These are phyloP conservation scores for Ophioninae sp. DNA, from an alignment of 2,888 invertebrate species.

Conservation along the genomic window DNA sequence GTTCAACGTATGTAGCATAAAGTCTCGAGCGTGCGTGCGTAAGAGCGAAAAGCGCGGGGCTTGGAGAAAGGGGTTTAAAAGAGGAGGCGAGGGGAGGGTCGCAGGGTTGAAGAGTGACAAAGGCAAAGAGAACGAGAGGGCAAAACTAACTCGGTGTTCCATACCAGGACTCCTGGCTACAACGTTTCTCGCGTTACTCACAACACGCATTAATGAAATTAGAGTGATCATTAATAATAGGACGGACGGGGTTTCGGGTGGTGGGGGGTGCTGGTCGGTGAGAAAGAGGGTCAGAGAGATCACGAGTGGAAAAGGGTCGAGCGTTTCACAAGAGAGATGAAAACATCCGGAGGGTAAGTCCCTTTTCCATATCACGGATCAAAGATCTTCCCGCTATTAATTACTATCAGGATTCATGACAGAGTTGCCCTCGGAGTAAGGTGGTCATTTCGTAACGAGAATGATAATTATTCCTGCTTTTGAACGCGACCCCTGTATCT, in stretches of 20 bases:
- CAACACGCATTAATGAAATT: slow-evolving; percentile 65
- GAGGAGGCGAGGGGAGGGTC: accelerated
- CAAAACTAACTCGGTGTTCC: slow-evolving; percentile 30
- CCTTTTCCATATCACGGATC: slow-evolving; percentile 32
- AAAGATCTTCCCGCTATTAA: slow-evolving; percentile 45
- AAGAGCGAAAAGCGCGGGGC: background rate
- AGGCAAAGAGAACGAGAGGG: slow-evolving; percentile 39
- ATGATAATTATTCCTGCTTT: slow-evolving; percentile 22
- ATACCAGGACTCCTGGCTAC: slow-evolving; percentile 41
- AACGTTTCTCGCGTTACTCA: slow-evolving; percentile 60
- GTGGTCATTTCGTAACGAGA: background rate
- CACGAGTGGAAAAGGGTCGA: slow-evolving; percentile 14
- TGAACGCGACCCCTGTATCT: background rate
- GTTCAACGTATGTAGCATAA: slow-evolving; percentile 55
- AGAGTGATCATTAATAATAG: slow-evolving; percentile 64
- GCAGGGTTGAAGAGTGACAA: no score
- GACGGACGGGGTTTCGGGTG: slow-evolving; percentile 33
- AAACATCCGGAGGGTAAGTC: slow-evolving; percentile 21
- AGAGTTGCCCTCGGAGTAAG: slow-evolving; percentile 21
- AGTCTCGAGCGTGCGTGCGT: slow-evolving; percentile 59
- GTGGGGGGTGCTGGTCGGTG: slow-evolving; percentile 14
- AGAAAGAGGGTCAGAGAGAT: slow-evolving; percentile 22
- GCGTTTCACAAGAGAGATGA: slow-evolving; percentile 27
- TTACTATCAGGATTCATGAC: slow-evolving; percentile 38
- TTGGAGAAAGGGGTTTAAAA: no score